These are phyloP conservation scores for Cassiopea andromeda DNA, from an alignment of 30 jellyfish, hydroid and myxozoan genomes.

Conservation along the genomic window DNA sequence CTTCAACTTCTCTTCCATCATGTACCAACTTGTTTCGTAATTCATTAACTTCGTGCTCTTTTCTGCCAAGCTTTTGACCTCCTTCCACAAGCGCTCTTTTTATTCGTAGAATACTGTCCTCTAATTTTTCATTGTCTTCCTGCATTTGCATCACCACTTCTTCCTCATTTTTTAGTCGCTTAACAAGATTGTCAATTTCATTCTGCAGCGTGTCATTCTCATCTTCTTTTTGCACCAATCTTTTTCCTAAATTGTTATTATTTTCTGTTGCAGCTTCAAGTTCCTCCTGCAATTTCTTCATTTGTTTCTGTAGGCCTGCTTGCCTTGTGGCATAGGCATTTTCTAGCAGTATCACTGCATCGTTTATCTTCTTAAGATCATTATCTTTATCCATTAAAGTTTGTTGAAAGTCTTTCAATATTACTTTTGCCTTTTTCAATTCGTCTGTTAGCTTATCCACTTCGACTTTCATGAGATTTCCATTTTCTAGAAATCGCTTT, in stretches of 20 bases:
- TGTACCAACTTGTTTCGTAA: slow-evolving; percentile 13
- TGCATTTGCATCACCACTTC: slow-evolving; percentile 9
- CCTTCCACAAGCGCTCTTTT: slow-evolving; percentile 17
- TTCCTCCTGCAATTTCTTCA: slow-evolving; percentile 16
- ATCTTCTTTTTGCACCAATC: slow-evolving; percentile 11
- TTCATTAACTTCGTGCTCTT: slow-evolving; percentile 19
- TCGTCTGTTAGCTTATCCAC: slow-evolving; percentile 34
- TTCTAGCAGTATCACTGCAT: slow-evolving; percentile 62
- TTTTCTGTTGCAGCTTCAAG: slow-evolving; percentile 28
- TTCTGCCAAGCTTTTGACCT: slow-evolving; percentile 9
- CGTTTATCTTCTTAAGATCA: slow-evolving; percentile 61
- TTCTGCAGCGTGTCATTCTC: slow-evolving; percentile 25
- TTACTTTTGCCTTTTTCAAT: slow-evolving; percentile 39
- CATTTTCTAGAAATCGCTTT: slow-evolving; percentile 13
- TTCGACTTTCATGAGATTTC: slow-evolving; percentile 34
- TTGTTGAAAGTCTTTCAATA: slow-evolving; percentile 46
- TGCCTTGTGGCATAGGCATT: slow-evolving; percentile 55
- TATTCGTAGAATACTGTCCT: neutral
- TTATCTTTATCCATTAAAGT: slow-evolving; percentile 57
- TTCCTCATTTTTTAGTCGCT: slow-evolving; percentile 33
- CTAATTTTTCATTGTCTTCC: slow-evolving; percentile 10
- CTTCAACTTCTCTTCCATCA: slow-evolving; percentile 60
- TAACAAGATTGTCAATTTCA: slow-evolving; percentile 6
- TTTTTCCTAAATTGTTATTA: slow-evolving; percentile 2
- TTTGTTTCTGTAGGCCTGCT: slow-evolving; percentile 32